Evolutionary conservation across 1,140 invertebrate genomes (phyloP).

Genomic region (Hesperophylax magnus): DNA sequence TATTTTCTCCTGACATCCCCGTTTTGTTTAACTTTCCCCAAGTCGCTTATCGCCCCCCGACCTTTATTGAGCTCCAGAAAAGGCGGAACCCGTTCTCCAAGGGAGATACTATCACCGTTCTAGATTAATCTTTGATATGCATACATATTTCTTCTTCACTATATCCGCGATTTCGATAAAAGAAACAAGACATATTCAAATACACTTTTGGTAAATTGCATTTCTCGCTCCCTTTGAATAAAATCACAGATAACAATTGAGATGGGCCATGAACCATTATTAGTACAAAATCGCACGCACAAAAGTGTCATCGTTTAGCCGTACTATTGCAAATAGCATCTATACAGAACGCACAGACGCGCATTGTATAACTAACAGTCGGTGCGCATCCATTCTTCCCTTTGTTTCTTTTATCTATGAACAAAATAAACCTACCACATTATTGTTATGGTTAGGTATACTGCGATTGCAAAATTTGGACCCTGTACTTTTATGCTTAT

Average conservation of each 20-base stretch:
- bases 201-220: neutral
- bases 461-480: too few species aligned
- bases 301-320: neutral
- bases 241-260: neutral
- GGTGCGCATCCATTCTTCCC: too few species aligned
- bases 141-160: neutral
- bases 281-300: neutral
- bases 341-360: too few species aligned
- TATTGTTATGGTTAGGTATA: too few species aligned
- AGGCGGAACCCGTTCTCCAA: neutral
- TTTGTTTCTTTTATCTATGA: too few species aligned
- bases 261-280: neutral
- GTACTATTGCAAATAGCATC: too few species aligned
- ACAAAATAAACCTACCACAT: too few species aligned
- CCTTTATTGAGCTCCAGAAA: neutral
- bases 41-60: slow-evolving; percentile 12
- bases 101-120: slow-evolving; percentile 19
- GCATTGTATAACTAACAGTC: too few species aligned
- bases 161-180: neutral
- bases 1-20: neutral
- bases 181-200: too few species aligned
- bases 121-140: slow-evolving; percentile 26
- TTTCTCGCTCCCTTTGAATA: neutral
- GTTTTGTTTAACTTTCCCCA: slow-evolving; percentile 18
- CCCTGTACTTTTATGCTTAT: too few species aligned